Conservation (phyloP, 2,113 vertebrate genomes). For the Motacilla tschutschensis region DNA sequence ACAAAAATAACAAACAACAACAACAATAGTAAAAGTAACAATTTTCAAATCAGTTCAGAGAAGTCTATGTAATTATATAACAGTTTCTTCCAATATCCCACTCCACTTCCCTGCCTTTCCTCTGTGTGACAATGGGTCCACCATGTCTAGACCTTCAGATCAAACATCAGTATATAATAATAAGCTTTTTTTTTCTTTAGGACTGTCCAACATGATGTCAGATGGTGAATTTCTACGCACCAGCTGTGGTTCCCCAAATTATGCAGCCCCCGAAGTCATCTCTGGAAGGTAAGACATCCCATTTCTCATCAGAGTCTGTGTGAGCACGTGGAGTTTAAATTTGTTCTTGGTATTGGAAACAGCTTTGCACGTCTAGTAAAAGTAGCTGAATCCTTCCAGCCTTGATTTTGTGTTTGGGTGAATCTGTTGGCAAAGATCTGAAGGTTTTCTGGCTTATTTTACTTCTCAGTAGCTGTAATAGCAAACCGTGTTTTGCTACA, state of each 20-base stretch:
- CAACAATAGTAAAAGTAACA: neutral
- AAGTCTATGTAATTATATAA: neutral
- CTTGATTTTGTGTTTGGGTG: neutral
- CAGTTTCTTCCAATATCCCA: neutral
- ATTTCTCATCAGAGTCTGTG: neutral
- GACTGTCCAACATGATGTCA: conserved; percentile 98
- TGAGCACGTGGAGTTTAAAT: neutral
- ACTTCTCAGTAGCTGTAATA: neutral
- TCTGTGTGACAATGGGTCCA: accelerated
- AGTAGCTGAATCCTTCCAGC: neutral
- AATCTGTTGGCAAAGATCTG: conserved; percentile 5
- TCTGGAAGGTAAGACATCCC: conserved; percentile 87
- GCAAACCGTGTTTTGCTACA: neutral
- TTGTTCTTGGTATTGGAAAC: neutral
- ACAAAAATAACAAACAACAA: neutral
- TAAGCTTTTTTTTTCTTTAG: conserved; percentile 69
- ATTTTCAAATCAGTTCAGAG: neutral
- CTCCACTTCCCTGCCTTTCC: neutral
- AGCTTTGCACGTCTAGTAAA: neutral
- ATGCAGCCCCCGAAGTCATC: conserved; percentile 97
- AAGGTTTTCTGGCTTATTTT: neutral
- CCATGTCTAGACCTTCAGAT: neutral
- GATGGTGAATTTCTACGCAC: conserved; percentile 96
- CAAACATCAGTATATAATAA: neutral
- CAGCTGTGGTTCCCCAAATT: conserved; percentile 97